Evolutionary conservation across 2,113 vertebrate genomes (phyloP).

Genomic region (Erythrocercus mccallii): DNA sequence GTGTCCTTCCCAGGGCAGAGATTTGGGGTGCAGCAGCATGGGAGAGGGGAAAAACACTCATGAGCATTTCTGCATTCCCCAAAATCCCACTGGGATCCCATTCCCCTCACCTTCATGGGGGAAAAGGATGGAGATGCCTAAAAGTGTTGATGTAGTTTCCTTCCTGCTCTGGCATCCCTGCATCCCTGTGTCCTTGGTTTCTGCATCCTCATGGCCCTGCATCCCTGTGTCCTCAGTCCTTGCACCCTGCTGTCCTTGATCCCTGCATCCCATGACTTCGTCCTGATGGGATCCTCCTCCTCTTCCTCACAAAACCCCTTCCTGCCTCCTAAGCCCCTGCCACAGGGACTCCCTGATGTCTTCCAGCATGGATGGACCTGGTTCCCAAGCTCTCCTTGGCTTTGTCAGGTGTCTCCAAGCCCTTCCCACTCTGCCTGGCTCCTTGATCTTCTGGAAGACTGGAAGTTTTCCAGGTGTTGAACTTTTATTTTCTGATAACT

Average conservation of each 20-base stretch:
- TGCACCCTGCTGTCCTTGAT: neutral
- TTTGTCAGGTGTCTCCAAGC: neutral
- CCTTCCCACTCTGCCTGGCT: neutral
- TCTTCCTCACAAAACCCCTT: neutral
- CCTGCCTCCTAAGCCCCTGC: neutral
- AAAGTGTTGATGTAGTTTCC: neutral
- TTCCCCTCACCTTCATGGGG: accelerated
- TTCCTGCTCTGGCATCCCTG: neutral
- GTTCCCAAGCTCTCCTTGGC: neutral
- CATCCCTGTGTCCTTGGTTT: neutral
- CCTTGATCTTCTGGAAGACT: neutral
- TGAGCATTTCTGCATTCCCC: neutral
- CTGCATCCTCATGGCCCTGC: neutral
- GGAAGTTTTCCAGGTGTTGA: neutral
- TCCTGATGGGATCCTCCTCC: neutral
- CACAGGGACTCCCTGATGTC: neutral
- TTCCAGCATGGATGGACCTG: neutral
- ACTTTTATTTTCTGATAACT: neutral
- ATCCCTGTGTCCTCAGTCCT: neutral
- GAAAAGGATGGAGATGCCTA: neutral
- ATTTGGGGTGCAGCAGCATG: neutral
- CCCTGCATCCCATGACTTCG: neutral
- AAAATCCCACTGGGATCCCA: neutral
- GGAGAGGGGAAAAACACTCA: neutral
- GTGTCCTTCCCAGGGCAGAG: neutral